phyloP scores from a whole-genome alignment of 2,888 invertebrate genomes.

The Eupithecia abbreviata region DNA sequence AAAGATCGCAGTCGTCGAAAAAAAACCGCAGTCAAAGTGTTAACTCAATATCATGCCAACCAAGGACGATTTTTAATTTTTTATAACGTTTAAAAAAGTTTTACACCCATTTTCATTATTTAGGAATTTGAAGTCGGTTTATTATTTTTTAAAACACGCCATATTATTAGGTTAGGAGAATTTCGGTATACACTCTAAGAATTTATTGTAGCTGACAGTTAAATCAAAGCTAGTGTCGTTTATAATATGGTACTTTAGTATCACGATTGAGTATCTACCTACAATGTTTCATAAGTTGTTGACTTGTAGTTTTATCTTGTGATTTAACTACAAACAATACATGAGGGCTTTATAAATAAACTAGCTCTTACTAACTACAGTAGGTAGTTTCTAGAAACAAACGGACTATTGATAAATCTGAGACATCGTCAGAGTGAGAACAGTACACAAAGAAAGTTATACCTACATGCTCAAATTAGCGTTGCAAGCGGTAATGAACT shows the following conservation, averaged over 20 bases:
- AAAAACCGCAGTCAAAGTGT: too few relatives aligned
- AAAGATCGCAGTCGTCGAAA: too few relatives aligned
- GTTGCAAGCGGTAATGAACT: constrained; percentile 26
- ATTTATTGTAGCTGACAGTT: background rate
- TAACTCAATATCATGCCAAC: too few relatives aligned
- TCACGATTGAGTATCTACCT: background rate
- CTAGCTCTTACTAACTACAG: background rate
- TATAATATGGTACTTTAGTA: background rate
- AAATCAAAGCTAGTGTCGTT: background rate
- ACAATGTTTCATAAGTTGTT: background rate
- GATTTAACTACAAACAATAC: constrained; percentile 5
- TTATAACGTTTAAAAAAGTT: too few relatives aligned
- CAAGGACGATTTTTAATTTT: too few relatives aligned
- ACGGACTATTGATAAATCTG: constrained; percentile 28
- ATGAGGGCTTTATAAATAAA: background rate
- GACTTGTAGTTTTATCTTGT: background rate
- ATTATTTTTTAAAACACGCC: too few relatives aligned
- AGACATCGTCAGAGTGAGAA: constrained; percentile 11
- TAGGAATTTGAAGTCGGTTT: too few relatives aligned
- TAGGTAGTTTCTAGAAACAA: constrained; percentile 21
- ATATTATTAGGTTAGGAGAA: background rate
- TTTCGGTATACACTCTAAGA: background rate
- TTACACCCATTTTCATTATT: too few relatives aligned
- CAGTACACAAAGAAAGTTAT: constrained; percentile 30
- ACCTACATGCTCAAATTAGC: constrained; percentile 24